phyloP scores from a whole-genome alignment of 64 coral and sea anemone species.

The Catalaphyllia jardinei region DNA sequence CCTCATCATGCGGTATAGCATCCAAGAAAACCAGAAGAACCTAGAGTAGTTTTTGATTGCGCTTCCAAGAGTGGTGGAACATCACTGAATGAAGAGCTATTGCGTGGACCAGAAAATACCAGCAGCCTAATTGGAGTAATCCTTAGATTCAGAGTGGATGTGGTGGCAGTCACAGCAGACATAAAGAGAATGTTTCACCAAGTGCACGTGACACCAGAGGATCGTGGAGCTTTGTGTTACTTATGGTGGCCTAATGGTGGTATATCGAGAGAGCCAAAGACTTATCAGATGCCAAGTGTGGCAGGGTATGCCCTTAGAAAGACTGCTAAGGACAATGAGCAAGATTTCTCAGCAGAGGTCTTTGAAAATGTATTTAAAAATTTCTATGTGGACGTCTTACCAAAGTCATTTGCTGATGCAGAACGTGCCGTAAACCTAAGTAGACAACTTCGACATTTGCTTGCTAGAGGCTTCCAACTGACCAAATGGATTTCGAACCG shows the following conservation, averaged over 20 bases:
- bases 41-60: conserved; percentile 53
- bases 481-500: conserved; percentile 56
- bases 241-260: conserved; percentile 42
- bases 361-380: conserved; percentile 59
- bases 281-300: conserved; percentile 51
- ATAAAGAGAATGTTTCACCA: conserved; percentile 58
- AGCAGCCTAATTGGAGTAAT: conserved; percentile 37
- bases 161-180: conserved; percentile 14
- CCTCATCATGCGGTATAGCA: conserved; percentile 67
- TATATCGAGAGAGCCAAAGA: background rate
- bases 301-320: conserved; percentile 37
- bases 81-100: conserved; percentile 35
- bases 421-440: conserved; percentile 31
- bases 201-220: conserved; percentile 38
- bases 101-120: conserved; percentile 56
- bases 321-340: conserved; percentile 44
- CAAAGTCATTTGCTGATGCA: conserved; percentile 61
- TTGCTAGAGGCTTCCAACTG: conserved; percentile 49
- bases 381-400: conserved; percentile 76
- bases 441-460: conserved; percentile 27
- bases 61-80: conserved; percentile 34
- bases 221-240: conserved; percentile 48
- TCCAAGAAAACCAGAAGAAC: conserved; percentile 44
- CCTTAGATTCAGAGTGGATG: conserved; percentile 26
- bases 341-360: conserved; percentile 26